Base-by-base conservation (phyloP, 2,113 vertebrate genomes). In the Tinamus guttatus region DNA sequence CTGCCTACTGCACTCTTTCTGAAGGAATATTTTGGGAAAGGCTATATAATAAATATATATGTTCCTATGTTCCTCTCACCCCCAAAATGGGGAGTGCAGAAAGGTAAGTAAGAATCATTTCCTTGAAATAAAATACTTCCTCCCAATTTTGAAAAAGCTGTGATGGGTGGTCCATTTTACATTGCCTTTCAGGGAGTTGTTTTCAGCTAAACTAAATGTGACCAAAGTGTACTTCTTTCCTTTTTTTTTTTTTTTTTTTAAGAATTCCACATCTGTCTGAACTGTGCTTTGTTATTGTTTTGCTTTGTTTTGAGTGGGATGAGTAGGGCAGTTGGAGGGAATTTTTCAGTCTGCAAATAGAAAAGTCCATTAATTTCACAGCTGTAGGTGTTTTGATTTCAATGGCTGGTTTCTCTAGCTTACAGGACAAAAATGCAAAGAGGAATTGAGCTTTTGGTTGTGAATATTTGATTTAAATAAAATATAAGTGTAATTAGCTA, bases 281-380 rank as follows among this genome's bases (percentile, higher is more conserved):
- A 51, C 25, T 24, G 8, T 68, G 32, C 67, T 85, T 74, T 80
- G 18, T 91, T 85, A 64, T 34, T 86, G 27, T 49, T 85, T 88
- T 4, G n/a, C 32, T 40, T 47, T 74, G 47, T 69, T 56, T 47
- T 47, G 21, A 78, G 13, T 17, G 8, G 8, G 13, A 32, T 18
- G 59, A 81, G 14, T 25, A 70, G 24, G 14, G 25, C 78, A 30
- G 74, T 94, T 78, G 1, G 5, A 74, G 85, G n/a, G 68, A 85
- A 63, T 70, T 85, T 93, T 93, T 95, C 51, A 63, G 64, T 47
- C 80, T 63, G 27, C 60, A 89, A 45, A 84, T 19, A 92, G 56
- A 88, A 92, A 86, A 86, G 90, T 78, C 69, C 69, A 68, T 93
- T 90, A 3, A 24, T 92, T 89, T 93, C 69, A 79, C 86, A 93